These are phyloP conservation scores for Acromyrmex charruanus DNA, from an alignment of 1,140 invertebrate genomes.

Conservation along the genomic window DNA sequence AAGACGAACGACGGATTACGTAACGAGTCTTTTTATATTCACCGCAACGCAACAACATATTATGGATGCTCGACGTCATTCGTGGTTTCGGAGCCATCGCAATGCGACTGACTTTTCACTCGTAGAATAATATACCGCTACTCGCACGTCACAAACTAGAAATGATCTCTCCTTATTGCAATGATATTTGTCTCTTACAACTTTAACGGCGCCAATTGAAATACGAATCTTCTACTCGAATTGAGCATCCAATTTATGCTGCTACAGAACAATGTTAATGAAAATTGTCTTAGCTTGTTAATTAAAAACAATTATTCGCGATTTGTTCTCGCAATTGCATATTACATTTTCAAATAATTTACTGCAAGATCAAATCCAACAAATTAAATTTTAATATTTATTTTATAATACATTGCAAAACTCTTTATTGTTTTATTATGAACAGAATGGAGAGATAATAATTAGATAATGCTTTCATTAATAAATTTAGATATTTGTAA, in stretches of 20 bases:
- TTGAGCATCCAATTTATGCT: background rate
- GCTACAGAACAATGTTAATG: too few species aligned
- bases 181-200: too few species aligned
- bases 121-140: background rate
- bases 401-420: too few species aligned
- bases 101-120: constrained; percentile 47
- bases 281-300: background rate
- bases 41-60: constrained; percentile 31
- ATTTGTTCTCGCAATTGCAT: background rate
- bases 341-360: background rate
- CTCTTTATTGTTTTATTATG: background rate
- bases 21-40: constrained; percentile 68
- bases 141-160: background rate
- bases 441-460: too few species aligned
- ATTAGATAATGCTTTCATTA: background rate
- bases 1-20: constrained; percentile 23
- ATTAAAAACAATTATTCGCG: background rate
- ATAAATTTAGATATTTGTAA: background rate
- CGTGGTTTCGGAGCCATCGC: constrained; percentile 30
- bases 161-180: background rate
- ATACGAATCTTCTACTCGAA: background rate
- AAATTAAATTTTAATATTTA: background rate
- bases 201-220: too few species aligned
- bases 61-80: constrained; percentile 50
- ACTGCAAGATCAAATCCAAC: background rate